Base-by-base conservation (phyloP, 2,113 vertebrate species). In the Pterocles burchelli region DNA sequence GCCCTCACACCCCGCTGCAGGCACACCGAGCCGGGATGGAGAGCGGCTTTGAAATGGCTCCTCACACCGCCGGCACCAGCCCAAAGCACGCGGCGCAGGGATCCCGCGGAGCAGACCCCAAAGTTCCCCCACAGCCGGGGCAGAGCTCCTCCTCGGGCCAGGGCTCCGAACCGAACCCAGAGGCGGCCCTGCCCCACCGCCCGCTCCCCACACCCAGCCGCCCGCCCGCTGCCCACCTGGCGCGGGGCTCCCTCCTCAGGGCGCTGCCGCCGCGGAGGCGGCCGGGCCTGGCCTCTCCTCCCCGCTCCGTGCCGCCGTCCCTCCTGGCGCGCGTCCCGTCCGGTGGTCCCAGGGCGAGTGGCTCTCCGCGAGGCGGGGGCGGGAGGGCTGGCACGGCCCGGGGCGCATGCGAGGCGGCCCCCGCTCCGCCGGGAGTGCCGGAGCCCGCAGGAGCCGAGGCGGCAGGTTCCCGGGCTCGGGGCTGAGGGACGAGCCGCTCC, bases 381-480 rank as follows among this genome's bases (percentile, higher is more conserved):
- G 54, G 36, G 45, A 57, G 49, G 55, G 20, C 84, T 61, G 63
- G 17, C 43, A 15, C 57, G 31, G 34, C 70, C 77, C 36, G 43
- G 46, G 45, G 78, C 58, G 26, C 94, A 86, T 70, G 81, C 72
- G 66, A 85, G 48, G 83, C 82, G 75, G 61, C 62, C 33, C 7
- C 62, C 74, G 68, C 80, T 89, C 52, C 34, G 52, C 67, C 75
- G 67, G 74, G 45, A 74, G 57, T 38, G 52, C 89, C 46, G 59
- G 46, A 79, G 80, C 54, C 65, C 54, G 66, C 85, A 43, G 67
- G 34, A 62, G 24, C 45, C 62, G 49, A 86, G 58, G 91, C 95
- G 58, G 91, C 95, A 92, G 94, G 93, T 83, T 93, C 54, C 74
- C 93, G 52, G 84, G 83, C 90, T 71, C 52, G 59, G 61, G 96